These are phyloP conservation scores for Ormyrus thymus DNA, from an alignment of 2,888 invertebrate species.

Conservation along the genomic window DNA sequence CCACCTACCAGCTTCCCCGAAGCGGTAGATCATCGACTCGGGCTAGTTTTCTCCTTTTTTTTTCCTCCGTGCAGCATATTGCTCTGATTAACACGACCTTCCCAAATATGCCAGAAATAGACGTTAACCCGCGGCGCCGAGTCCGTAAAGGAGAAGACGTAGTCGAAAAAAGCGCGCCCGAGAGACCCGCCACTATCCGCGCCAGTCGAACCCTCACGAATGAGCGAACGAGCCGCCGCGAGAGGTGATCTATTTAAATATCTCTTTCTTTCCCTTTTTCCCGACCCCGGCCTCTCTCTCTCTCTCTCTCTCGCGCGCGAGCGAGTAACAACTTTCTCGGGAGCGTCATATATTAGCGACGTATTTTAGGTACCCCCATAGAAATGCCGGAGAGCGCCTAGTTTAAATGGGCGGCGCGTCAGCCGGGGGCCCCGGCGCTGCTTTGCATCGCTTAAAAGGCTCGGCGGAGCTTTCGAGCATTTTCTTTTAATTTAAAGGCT, in stretches of 20 bases:
- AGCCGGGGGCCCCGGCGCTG: neutral
- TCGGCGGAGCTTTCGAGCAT: constrained; percentile 3
- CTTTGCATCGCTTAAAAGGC: constrained; percentile 30
- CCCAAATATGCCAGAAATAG: constrained; percentile 54
- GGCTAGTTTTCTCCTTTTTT: neutral
- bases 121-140: constrained; percentile 24
- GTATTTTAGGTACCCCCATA: constrained; percentile 61
- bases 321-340: constrained; percentile 61
- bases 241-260: constrained; percentile 58
- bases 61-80: constrained; percentile 28
- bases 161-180: neutral
- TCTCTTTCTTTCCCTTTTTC: constrained; percentile 24
- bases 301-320: neutral
- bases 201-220: neutral
- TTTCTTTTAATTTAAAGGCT: constrained; percentile 50
- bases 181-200: no score
- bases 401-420: constrained; percentile 49
- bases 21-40: constrained; percentile 32
- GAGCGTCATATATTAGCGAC: constrained; percentile 62
- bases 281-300: constrained; percentile 51
- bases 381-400: constrained; percentile 49
- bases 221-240: constrained; percentile 38
- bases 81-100: constrained; percentile 53
- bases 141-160: neutral
- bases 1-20: constrained; percentile 27